Conservation (phyloP, 1,140 invertebrate species). For the Drosophila serrata region DNA sequence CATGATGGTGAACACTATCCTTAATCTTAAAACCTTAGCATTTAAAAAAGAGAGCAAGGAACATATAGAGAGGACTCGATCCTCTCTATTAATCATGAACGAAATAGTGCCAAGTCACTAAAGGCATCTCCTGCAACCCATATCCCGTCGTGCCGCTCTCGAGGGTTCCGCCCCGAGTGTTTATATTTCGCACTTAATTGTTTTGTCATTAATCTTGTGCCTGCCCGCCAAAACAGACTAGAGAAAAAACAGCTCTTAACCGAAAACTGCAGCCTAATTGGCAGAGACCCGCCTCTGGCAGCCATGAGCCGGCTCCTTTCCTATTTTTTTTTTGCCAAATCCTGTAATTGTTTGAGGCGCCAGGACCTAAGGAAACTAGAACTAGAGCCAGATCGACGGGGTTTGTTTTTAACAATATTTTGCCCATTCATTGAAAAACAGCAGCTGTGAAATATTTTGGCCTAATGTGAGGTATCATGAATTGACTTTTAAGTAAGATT, state of each 20-base stretch:
- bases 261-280: constrained; percentile 55
- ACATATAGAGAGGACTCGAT: background rate
- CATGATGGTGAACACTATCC: background rate
- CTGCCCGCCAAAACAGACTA: constrained; percentile 21
- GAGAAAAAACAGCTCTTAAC: constrained; percentile 24
- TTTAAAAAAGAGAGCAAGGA: background rate
- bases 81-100: constrained; percentile 42
- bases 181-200: constrained; percentile 85
- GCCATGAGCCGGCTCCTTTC: background rate
- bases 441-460: constrained; percentile 43
- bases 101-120: constrained; percentile 37
- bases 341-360: constrained; percentile 75
- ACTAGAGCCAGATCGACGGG: constrained; percentile 39
- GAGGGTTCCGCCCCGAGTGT: constrained; percentile 53
- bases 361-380: constrained; percentile 32
- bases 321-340: constrained; percentile 60
- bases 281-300: constrained; percentile 46
- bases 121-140: constrained; percentile 9
- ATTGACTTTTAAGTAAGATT: constrained; percentile 31
- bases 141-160: constrained; percentile 20
- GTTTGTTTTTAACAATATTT: constrained; percentile 20
- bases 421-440: constrained; percentile 41
- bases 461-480: constrained; percentile 38
- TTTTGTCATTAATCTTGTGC: constrained; percentile 82
- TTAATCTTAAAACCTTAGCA: background rate